These are phyloP conservation scores for Pygocentrus nattereri DNA, from an alignment of 2,797 vertebrate genomes.

Conservation along the genomic window DNA sequence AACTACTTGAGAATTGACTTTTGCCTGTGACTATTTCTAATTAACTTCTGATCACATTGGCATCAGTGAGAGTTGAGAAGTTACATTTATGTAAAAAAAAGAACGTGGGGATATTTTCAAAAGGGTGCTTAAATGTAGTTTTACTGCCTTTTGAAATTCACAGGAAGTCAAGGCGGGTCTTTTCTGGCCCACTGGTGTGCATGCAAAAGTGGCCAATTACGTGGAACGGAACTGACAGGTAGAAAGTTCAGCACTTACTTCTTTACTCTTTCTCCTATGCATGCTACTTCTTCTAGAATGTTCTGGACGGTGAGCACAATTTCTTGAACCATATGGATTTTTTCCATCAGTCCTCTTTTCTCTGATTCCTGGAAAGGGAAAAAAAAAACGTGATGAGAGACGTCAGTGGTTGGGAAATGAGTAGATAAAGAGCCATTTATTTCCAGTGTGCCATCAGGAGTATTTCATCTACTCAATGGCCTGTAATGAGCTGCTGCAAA, in stretches of 20 bases:
- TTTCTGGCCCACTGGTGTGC: not conserved
- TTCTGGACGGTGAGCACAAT: slow-evolving; percentile 91
- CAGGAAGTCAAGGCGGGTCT: not conserved
- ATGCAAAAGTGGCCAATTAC: not conserved
- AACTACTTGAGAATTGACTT: too few relatives aligned
- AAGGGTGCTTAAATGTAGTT: slow-evolving; percentile 2
- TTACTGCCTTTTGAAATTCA: not conserved
- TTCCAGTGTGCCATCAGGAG: slow-evolving; percentile 73
- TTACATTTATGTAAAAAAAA: slow-evolving; percentile 23
- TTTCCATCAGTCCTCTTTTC: slow-evolving; percentile 93
- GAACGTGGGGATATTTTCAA: not conserved
- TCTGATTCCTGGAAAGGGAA: slow-evolving; percentile 85
- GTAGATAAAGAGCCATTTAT: slow-evolving; percentile 77
- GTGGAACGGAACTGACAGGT: slow-evolving; percentile 9
- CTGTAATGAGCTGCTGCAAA: slow-evolving; percentile 78
- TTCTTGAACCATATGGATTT: slow-evolving; percentile 98
- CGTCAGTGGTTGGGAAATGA: slow-evolving; percentile 69
- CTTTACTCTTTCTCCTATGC: slow-evolving; percentile 92
- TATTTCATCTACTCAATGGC: slow-evolving; percentile 81
- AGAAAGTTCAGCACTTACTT: slow-evolving; percentile 83
- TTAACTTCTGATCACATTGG: not conserved
- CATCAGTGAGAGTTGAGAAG: not conserved
- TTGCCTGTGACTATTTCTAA: too few relatives aligned
- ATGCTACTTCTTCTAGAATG: slow-evolving; percentile 89
- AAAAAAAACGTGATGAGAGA: slow-evolving; percentile 72